These are phyloP conservation scores for Poecilia wingei DNA, from an alignment of 2,797 vertebrate species.

Conservation along the genomic window DNA sequence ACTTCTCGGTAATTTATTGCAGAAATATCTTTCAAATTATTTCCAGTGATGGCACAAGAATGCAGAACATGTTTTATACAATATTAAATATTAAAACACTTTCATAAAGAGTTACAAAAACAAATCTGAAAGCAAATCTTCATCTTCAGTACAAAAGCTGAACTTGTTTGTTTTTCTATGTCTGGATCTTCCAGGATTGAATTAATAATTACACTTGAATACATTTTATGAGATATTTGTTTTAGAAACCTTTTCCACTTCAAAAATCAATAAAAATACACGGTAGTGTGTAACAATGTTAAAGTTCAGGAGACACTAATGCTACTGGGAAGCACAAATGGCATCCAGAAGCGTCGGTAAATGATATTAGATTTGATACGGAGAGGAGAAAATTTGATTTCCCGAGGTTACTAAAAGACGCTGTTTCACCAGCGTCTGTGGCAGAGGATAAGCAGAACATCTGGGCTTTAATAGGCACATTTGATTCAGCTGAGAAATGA, in stretches of 20 bases:
- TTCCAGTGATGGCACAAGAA: no score
- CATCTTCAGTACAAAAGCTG: no score
- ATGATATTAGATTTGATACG: conserved; percentile 33
- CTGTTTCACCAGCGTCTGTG: conserved; percentile 7
- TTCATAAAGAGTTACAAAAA: not conserved
- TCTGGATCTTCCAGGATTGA: no score
- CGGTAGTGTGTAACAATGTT: not conserved
- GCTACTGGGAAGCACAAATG: not conserved
- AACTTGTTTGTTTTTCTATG: no score
- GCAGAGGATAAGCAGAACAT: not conserved
- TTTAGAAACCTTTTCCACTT: not conserved
- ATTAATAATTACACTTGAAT: not conserved
- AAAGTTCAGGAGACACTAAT: not conserved
- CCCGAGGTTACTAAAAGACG: conserved; percentile 9
- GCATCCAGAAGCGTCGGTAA: conserved; percentile 27
- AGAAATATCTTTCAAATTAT: no score
- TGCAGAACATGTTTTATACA: no score
- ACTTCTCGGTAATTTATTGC: no score
- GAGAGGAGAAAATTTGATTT: conserved; percentile 30
- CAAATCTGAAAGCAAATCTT: not conserved
- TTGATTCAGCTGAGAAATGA: not conserved
- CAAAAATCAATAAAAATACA: not conserved
- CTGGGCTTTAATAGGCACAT: not conserved
- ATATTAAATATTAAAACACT: no score
- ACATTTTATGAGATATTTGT: not conserved